Evolutionary conservation across 2,113 vertebrate genomes (phyloP).

Genomic region (Aplodontia rufa): DNA sequence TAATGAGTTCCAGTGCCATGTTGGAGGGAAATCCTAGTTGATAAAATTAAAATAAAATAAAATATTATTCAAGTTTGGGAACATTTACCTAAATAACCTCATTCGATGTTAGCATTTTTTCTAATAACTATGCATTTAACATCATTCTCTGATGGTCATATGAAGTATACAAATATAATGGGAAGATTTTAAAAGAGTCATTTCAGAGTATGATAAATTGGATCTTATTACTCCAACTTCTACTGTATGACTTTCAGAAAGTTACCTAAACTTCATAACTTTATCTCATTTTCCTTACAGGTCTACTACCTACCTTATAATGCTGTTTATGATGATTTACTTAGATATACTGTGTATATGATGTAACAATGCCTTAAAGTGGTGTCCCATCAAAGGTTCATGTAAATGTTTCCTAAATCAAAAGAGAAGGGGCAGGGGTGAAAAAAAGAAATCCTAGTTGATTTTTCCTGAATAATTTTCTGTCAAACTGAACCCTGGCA

Average conservation of each 20-base stretch:
- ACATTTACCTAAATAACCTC: neutral
- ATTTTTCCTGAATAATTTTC: too few species aligned
- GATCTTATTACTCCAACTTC: neutral
- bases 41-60: too few species aligned
- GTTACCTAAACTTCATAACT: neutral
- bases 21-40: too few species aligned
- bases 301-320: neutral
- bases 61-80: neutral
- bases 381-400: neutral
- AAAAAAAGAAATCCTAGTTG: too few species aligned
- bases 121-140: neutral
- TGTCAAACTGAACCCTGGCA: neutral
- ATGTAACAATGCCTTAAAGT: neutral
- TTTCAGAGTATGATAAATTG: neutral
- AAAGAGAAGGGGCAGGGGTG: too few species aligned
- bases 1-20: too few species aligned
- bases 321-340: neutral
- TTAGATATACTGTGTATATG: neutral
- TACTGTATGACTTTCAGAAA: neutral
- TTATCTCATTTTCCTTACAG: neutral
- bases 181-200: neutral
- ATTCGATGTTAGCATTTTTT: neutral
- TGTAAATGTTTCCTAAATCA: neutral
- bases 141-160: neutral
- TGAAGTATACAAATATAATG: neutral